phyloP scores from a whole-genome alignment of 2,888 invertebrate species.

The Platypus cylindrus region DNA sequence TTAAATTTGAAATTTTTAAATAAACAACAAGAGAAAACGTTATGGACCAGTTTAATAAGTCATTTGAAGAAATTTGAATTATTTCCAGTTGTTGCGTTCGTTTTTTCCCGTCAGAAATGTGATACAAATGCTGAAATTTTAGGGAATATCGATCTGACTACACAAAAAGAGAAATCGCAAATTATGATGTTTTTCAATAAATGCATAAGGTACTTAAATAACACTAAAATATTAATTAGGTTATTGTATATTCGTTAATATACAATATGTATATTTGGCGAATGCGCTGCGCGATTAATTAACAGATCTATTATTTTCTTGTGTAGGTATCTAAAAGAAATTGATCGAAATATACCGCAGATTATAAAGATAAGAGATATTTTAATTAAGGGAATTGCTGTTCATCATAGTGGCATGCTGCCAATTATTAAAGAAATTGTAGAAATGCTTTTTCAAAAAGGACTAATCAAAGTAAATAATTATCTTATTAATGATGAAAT shows the following conservation, averaged over 20 bases:
- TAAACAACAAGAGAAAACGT: conserved; percentile 63
- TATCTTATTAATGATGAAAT: neutral
- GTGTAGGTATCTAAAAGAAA: conserved; percentile 47
- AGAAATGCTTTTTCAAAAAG: conserved; percentile 90
- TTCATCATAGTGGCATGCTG: conserved; percentile 96
- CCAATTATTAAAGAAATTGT: conserved; percentile 99
- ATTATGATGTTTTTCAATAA: conserved; percentile 78
- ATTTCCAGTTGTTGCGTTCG: conserved; percentile 89
- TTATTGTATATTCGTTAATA: no score
- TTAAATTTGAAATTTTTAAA: conserved; percentile 16
- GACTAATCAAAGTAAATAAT: conserved; percentile 54
- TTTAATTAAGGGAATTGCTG: conserved; percentile 78
- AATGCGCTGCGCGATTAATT: no score
- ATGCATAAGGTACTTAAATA: conserved; percentile 51
- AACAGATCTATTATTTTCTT: no score
- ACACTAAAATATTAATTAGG: no score
- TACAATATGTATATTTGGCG: no score
- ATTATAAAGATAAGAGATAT: conserved; percentile 55
- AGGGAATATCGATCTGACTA: conserved; percentile 62
- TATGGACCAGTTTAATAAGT: conserved; percentile 72
- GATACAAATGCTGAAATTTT: conserved; percentile 49
- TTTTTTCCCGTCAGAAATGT: conserved; percentile 76
- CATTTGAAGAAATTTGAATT: conserved; percentile 71
- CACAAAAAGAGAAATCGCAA: conserved; percentile 68
- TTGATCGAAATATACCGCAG: conserved; percentile 84